Conservation (phyloP, 2,797 vertebrate genomes). For the Peromyscus attwateri region DNA sequence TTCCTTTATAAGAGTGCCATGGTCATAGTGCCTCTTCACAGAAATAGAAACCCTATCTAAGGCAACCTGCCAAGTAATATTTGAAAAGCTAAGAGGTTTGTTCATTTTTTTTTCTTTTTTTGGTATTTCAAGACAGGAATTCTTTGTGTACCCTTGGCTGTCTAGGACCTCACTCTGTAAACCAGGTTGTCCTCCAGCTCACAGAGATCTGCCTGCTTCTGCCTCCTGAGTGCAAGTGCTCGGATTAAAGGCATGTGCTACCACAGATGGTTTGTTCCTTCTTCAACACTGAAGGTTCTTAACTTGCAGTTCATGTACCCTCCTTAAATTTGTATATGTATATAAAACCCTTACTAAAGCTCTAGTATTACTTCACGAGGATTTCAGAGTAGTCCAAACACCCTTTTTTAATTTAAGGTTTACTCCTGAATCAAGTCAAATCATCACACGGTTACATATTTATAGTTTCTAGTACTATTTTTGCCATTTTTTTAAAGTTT, state of each 20-base stretch:
- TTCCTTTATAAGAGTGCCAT: background rate
- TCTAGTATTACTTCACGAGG: background rate
- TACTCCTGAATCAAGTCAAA: slow-evolving; percentile 36
- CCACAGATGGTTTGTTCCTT: background rate
- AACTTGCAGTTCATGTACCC: background rate
- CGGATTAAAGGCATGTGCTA: background rate
- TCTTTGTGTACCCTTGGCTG: background rate
- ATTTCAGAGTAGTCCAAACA: background rate
- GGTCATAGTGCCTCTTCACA: background rate
- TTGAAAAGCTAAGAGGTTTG: background rate
- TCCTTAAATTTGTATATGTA: background rate
- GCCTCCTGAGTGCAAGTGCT: background rate
- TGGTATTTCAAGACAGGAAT: background rate
- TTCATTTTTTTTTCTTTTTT: background rate
- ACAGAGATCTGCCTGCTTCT: background rate
- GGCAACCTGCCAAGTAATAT: background rate
- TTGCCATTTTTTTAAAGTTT: background rate
- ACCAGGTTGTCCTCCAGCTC: background rate
- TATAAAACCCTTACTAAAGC: background rate
- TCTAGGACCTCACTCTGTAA: background rate
- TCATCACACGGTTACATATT: background rate
- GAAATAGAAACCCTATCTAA: background rate
- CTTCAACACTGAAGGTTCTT: slow-evolving; percentile 21
- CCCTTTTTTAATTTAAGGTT: background rate
- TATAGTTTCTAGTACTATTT: slow-evolving; percentile 17